phyloP scores from a whole-genome alignment of 2,113 vertebrate species.

The Sprattus sprattus region DNA sequence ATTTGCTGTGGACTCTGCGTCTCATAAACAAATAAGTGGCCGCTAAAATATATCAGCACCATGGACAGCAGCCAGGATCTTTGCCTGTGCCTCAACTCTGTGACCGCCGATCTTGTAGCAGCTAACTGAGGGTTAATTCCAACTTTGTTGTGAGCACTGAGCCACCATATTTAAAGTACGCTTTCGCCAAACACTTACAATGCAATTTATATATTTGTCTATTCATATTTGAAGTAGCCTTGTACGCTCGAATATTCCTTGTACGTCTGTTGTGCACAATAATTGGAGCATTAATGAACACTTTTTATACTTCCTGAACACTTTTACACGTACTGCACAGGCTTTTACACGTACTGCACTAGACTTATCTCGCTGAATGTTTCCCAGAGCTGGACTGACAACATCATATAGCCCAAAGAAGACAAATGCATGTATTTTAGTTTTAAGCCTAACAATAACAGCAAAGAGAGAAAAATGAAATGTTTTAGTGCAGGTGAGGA shows the following conservation, averaged over 20 bases:
- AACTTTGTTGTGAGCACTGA: not conserved
- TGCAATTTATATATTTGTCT: not conserved
- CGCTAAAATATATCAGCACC: conserved; percentile 61
- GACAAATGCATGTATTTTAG: not conserved
- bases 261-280: not conserved
- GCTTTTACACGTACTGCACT: too few relatives aligned
- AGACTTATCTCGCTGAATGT: too few relatives aligned
- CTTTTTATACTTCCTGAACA: not conserved
- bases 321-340: not conserved
- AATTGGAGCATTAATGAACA: not conserved
- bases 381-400: too few relatives aligned
- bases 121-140: not conserved
- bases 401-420: not conserved
- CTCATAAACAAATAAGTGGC: not conserved
- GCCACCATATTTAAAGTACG: not conserved
- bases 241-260: not conserved
- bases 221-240: not conserved
- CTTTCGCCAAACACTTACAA: not conserved
- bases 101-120: not conserved
- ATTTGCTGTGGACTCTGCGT: not conserved
- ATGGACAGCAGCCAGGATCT: conserved; percentile 59
- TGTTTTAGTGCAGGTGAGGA: too few relatives aligned
- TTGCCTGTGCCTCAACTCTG: not conserved
- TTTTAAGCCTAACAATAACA: not conserved
- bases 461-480: not conserved